A percentile compares a stretch with the other conserved stretches of the same genome.
Conservation (phyloP, 2,888 invertebrate genomes). For the Cantharis rustica region DNA sequence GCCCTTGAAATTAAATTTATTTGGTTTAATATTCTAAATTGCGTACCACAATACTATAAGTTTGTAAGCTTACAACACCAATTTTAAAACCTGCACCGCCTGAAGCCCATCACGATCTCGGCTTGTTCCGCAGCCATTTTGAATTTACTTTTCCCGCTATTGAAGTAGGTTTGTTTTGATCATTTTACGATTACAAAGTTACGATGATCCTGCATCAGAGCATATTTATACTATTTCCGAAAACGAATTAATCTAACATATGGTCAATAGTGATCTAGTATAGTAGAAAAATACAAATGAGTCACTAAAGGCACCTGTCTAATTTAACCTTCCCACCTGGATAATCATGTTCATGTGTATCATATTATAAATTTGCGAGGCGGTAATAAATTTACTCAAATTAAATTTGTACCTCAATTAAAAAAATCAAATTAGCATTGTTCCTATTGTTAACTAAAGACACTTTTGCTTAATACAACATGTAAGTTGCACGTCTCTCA, state of each 20-base stretch:
- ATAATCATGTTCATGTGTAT: not conserved
- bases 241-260: not conserved
- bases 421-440: conserved; percentile 20
- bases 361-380: not conserved
- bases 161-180: not conserved
- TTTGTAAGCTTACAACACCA: not conserved
- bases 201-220: not conserved
- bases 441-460: conserved; percentile 36
- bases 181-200: not conserved
- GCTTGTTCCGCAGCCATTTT: conserved; percentile 17
- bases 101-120: conserved; percentile 14
- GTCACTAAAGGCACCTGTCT: not conserved
- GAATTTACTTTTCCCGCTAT: conserved; percentile 23
- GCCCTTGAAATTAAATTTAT: not conserved
- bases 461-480: conserved; percentile 27
- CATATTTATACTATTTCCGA: not conserved
- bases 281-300: not conserved
- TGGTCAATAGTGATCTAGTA: not conserved
- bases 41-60: not conserved
- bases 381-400: not conserved
- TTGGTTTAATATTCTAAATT: not conserved
- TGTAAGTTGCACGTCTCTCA: conserved; percentile 4
- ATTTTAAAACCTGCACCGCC: conserved; percentile 20
- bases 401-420: not conserved
- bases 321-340: not conserved